phyloP scores from a whole-genome alignment of 2,797 vertebrate species.

The Philypnodon macrostomus region DNA sequence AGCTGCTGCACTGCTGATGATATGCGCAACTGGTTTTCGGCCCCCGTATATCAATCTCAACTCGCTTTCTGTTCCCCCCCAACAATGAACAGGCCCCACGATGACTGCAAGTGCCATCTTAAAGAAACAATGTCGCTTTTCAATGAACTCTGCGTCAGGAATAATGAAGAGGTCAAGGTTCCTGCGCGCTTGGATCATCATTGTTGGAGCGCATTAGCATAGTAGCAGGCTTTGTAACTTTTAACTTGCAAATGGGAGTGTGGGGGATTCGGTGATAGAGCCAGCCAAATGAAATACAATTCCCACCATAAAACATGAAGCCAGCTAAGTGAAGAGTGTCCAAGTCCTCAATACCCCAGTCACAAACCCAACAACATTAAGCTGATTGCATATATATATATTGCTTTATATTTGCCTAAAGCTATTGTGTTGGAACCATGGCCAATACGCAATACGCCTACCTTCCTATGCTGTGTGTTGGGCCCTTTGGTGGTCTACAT shows the following conservation, averaged over 20 bases:
- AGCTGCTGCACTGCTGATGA: slow-evolving; percentile 64
- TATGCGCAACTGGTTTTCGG: slow-evolving; percentile 54
- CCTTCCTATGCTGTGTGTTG: too few species aligned
- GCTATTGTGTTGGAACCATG: too few species aligned
- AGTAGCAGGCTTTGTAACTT: slow-evolving; percentile 4
- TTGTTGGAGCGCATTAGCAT: slow-evolving; percentile 53
- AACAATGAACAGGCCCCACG: slow-evolving; percentile 75
- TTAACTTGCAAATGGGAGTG: slow-evolving; percentile 22
- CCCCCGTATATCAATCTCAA: slow-evolving; percentile 74
- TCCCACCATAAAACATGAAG: neutral
- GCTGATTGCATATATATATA: too few species aligned
- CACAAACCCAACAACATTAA: too few species aligned
- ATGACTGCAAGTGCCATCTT: slow-evolving; percentile 68
- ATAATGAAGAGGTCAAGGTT: slow-evolving; percentile 73
- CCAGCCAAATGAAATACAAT: neutral
- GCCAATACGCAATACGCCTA: too few species aligned
- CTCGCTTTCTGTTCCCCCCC: slow-evolving; percentile 59
- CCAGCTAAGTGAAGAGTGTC: too few species aligned
- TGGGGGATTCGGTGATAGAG: neutral
- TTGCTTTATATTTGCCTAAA: too few species aligned
- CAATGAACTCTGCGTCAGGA: slow-evolving; percentile 63
- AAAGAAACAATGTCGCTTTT: slow-evolving; percentile 82
- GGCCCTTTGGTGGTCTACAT: too few species aligned
- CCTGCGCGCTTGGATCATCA: slow-evolving; percentile 56
- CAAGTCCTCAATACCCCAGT: too few species aligned